Evolutionary conservation across 1,140 invertebrate species (phyloP).

Genomic region (Drosophila pectinifera): DNA sequence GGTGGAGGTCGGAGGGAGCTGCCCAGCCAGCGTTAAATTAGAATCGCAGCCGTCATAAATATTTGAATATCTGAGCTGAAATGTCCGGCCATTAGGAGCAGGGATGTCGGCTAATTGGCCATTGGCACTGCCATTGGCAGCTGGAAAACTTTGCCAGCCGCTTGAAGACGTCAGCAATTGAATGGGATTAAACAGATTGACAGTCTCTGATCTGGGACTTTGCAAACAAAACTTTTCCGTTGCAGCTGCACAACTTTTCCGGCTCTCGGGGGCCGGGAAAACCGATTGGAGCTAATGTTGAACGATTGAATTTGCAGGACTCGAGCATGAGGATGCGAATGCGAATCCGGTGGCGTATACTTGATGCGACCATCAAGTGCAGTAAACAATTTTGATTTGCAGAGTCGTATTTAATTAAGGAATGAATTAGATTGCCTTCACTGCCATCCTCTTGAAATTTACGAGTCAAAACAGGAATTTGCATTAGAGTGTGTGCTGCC

Average conservation of each 20-base stretch:
- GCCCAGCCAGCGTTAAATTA: conserved; percentile 78
- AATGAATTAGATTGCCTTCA: conserved; percentile 22
- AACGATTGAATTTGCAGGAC: conserved; percentile 32
- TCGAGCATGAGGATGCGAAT: background rate
- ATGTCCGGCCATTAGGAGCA: conserved; percentile 47
- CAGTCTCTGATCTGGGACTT: conserved; percentile 55
- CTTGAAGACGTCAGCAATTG: conserved; percentile 57
- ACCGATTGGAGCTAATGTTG: conserved; percentile 23
- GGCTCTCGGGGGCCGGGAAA: conserved; percentile 14
- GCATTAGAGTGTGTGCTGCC: conserved; percentile 1
- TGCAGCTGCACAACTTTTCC: conserved; percentile 45
- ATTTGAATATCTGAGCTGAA: conserved; percentile 63
- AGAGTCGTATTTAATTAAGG: conserved; percentile 28
- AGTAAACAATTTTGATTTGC: conserved; percentile 37
- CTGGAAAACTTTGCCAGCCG: conserved; percentile 37
- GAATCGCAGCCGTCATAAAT: conserved; percentile 71
- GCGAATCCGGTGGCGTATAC: conserved; percentile 9
- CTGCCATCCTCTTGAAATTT: background rate
- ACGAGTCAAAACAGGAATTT: conserved; percentile 5
- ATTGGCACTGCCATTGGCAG: conserved; percentile 39
- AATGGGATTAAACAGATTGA: conserved; percentile 56
- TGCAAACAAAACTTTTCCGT: conserved; percentile 47
- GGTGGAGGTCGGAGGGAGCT: background rate
- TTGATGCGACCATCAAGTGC: conserved; percentile 13
- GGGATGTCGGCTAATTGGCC: conserved; percentile 47